Conservation (phyloP, 2,888 invertebrate genomes). For the Hemithea aestivaria region DNA sequence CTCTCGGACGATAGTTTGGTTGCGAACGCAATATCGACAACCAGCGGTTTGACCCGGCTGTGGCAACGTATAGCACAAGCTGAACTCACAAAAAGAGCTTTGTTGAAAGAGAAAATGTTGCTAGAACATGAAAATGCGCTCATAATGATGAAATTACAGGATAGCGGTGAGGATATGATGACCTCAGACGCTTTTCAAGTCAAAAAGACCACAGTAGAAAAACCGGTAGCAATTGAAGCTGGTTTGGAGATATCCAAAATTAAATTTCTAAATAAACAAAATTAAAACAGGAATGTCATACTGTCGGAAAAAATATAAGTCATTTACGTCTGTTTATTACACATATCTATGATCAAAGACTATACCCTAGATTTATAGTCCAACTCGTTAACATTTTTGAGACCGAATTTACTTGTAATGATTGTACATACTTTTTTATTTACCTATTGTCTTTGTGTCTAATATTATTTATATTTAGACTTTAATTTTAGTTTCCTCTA, state of each 20-base stretch:
- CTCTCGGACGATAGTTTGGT: slow-evolving; percentile 55
- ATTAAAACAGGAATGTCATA: too few species aligned
- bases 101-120: slow-evolving; percentile 56
- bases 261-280: background rate
- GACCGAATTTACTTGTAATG: too few species aligned
- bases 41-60: slow-evolving; percentile 55
- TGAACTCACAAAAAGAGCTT: slow-evolving; percentile 57
- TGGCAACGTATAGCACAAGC: slow-evolving; percentile 68
- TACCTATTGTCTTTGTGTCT: too few species aligned
- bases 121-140: slow-evolving; percentile 55
- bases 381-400: too few species aligned
- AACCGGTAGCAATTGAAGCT: slow-evolving; percentile 53
- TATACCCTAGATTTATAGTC: too few species aligned
- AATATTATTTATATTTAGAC: too few species aligned
- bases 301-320: too few species aligned
- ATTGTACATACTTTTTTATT: too few species aligned
- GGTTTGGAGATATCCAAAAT: slow-evolving; percentile 47
- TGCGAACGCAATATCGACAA: slow-evolving; percentile 49
- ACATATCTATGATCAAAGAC: too few species aligned
- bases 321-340: too few species aligned
- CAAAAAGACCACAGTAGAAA: slow-evolving; percentile 23
- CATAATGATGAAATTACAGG: slow-evolving; percentile 40
- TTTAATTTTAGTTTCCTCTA: too few species aligned
- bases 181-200: too few species aligned
- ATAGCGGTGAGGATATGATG: slow-evolving; percentile 36